Conservation (phyloP, 2,113 vertebrate species). For the Bos taurus region DNA sequence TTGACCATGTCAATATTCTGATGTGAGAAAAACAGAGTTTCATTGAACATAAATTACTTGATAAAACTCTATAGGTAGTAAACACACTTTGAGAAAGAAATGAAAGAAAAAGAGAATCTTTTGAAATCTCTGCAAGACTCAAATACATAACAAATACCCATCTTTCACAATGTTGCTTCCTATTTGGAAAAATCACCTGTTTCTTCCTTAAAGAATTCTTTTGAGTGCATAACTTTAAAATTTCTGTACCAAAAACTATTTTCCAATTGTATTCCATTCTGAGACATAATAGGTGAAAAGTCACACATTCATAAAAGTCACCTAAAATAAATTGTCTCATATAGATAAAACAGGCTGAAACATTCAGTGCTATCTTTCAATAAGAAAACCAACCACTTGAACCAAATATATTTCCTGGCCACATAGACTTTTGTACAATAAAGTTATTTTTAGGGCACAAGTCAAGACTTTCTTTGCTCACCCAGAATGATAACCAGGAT, state of each 20-base stretch:
- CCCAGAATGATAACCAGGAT: neutral
- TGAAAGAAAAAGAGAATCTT: neutral
- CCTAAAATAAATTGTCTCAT: neutral
- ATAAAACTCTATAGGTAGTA: neutral
- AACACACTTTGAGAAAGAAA: neutral
- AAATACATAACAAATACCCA: neutral
- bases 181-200: neutral
- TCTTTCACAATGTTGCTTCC: neutral
- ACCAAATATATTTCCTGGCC: neutral
- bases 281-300: neutral
- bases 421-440: neutral
- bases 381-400: neutral
- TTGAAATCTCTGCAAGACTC: neutral
- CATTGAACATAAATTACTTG: neutral
- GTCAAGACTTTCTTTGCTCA: neutral
- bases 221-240: neutral
- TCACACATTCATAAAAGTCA: constrained; percentile 25
- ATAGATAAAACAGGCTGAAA: neutral
- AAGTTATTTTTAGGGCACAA: neutral
- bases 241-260: neutral
- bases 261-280: neutral
- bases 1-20: neutral
- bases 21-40: neutral
- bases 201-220: neutral
- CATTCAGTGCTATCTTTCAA: neutral